These are phyloP conservation scores for Balaeniceps rex DNA, from an alignment of 2,113 vertebrate species.

Conservation along the genomic window DNA sequence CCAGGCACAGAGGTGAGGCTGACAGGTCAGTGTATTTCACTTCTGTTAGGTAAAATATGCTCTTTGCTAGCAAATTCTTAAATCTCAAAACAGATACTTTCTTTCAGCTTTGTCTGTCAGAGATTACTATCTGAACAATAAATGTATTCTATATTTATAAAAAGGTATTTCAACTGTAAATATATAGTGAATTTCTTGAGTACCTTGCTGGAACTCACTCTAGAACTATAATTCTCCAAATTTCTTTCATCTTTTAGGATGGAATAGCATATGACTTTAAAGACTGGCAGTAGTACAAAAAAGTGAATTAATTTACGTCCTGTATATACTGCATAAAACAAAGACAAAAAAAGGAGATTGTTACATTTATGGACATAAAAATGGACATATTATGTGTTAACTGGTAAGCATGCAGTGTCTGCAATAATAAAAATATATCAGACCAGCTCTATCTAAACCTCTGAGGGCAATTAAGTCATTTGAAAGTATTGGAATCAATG, in stretches of 20 bases:
- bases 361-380: background rate
- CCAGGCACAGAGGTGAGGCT: background rate
- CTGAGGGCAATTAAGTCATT: background rate
- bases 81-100: background rate
- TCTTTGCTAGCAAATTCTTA: background rate
- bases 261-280: background rate
- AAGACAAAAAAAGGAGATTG: background rate
- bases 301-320: background rate
- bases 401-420: background rate
- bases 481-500: background rate
- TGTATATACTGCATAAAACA: background rate
- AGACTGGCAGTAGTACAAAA: background rate
- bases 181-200: background rate
- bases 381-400: background rate
- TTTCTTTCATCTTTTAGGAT: background rate
- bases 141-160: background rate
- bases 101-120: background rate
- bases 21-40: background rate
- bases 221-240: background rate
- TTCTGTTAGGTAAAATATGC: background rate
- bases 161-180: background rate
- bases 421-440: background rate
- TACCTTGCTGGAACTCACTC: background rate
- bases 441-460: background rate
- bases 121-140: background rate